Evolutionary conservation across 2,888 invertebrate genomes (phyloP).

Genomic region (Trimorus sp.): DNA sequence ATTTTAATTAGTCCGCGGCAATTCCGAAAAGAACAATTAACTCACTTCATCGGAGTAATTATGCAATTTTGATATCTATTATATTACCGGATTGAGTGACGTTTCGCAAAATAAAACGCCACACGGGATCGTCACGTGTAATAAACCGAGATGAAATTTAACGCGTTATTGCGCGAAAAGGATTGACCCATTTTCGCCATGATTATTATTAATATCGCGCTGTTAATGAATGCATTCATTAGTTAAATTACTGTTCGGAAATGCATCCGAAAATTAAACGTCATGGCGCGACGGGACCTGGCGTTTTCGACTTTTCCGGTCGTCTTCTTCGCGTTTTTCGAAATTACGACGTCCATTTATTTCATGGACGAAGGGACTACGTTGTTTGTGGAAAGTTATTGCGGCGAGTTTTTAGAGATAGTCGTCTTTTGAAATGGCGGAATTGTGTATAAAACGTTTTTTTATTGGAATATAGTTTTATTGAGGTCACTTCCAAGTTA

Average conservation of each 20-base stretch:
- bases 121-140: slow-evolving; percentile 34
- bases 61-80: slow-evolving; percentile 38
- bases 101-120: slow-evolving; percentile 33
- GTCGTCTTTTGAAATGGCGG: too few relatives aligned
- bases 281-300: slow-evolving; percentile 1
- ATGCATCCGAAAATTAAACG: slow-evolving; percentile 40
- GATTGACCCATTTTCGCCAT: slow-evolving; percentile 47
- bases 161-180: slow-evolving; percentile 36
- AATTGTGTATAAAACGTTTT: too few relatives aligned
- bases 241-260: slow-evolving; percentile 41
- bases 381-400: too few relatives aligned
- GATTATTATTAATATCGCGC: slow-evolving; percentile 42
- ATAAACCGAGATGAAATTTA: slow-evolving; percentile 46
- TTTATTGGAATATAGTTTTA: too few relatives aligned
- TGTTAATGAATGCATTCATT: slow-evolving; percentile 49
- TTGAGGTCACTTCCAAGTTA: background rate
- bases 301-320: too few relatives aligned
- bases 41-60: slow-evolving; percentile 39
- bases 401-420: too few relatives aligned
- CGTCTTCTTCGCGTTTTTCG: too few relatives aligned
- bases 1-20: slow-evolving; percentile 27
- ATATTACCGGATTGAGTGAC: slow-evolving; percentile 42
- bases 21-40: slow-evolving; percentile 37
- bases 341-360: too few relatives aligned
- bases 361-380: too few relatives aligned